Evolutionary conservation across 2,797 vertebrate species (phyloP).

Genomic region (Ptychobarbus kaznakovi): DNA sequence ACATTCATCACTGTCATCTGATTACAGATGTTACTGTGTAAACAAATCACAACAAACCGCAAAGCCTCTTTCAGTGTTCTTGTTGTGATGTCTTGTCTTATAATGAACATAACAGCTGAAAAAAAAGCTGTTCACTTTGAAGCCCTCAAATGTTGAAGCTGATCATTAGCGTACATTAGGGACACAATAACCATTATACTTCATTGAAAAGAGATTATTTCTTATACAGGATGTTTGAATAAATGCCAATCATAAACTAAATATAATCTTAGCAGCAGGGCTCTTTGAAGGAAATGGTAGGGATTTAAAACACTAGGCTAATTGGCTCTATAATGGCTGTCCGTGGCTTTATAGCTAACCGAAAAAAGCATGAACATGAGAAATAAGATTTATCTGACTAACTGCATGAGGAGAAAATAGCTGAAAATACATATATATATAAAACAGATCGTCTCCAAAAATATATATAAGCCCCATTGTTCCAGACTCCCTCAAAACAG

Average conservation of each 20-base stretch:
- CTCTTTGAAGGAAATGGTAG: constrained; percentile 22
- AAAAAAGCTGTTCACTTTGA: neutral
- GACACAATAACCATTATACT: constrained; percentile 39
- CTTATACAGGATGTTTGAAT: constrained; percentile 23
- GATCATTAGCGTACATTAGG: constrained; percentile 48
- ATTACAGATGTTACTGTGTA: constrained; percentile 46
- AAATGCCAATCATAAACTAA: constrained; percentile 32
- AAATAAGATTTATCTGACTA: constrained; percentile 12
- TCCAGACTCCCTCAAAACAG: constrained; percentile 50
- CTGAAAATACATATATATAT: neutral
- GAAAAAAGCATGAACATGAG: neutral
- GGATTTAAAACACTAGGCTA: constrained; percentile 28
- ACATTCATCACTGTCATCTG: constrained; percentile 48
- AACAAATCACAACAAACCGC: constrained; percentile 28
- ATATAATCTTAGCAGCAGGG: constrained; percentile 23
- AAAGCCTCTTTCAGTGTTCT: neutral
- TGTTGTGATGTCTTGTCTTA: constrained; percentile 27
- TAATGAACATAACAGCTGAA: neutral
- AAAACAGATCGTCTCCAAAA: constrained; percentile 44
- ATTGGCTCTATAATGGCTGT: constrained; percentile 23
- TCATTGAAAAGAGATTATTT: constrained; percentile 29
- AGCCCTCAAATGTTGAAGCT: constrained; percentile 36
- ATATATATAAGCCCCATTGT: constrained; percentile 31
- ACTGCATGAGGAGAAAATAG: neutral
- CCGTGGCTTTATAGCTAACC: neutral